These are phyloP conservation scores for Silurus lanzhouensis DNA, from an alignment of 2,797 vertebrate species.

Conservation along the genomic window DNA sequence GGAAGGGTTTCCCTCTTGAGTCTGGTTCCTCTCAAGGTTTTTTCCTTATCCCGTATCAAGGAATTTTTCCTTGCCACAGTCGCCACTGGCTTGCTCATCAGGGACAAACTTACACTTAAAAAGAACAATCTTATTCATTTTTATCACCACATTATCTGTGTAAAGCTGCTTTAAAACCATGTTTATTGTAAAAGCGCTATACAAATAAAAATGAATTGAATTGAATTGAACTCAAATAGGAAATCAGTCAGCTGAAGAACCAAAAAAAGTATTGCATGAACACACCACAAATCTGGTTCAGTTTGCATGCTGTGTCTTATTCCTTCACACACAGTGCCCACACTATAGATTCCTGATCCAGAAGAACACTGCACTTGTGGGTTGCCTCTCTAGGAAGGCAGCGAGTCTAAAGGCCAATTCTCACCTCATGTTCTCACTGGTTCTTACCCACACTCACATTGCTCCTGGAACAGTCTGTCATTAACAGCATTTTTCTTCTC, in stretches of 20 bases:
- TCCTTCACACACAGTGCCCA: neutral
- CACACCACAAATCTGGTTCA: neutral
- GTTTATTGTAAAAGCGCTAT: too few relatives aligned
- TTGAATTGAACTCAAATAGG: neutral
- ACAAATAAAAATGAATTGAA: too few relatives aligned
- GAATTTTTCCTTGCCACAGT: too few relatives aligned
- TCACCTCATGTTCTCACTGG: neutral
- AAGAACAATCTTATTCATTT: neutral
- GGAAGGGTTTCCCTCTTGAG: too few relatives aligned
- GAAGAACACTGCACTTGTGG: neutral
- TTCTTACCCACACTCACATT: neutral
- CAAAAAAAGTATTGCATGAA: neutral
- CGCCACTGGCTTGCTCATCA: too few relatives aligned
- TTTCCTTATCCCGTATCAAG: too few relatives aligned
- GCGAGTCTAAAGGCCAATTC: neutral
- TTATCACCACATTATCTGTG: neutral
- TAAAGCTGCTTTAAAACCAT: too few relatives aligned
- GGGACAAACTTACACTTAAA: too few relatives aligned
- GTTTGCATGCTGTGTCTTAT: neutral
- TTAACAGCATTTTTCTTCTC: slow-evolving; percentile 16
- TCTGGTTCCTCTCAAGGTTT: too few relatives aligned
- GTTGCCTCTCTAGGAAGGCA: neutral
- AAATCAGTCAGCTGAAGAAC: neutral
- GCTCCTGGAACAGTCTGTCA: neutral
- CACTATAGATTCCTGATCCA: neutral